Evolutionary conservation across 1,140 invertebrate species (phyloP).

Genomic region (Temnothorax nylanderi): DNA sequence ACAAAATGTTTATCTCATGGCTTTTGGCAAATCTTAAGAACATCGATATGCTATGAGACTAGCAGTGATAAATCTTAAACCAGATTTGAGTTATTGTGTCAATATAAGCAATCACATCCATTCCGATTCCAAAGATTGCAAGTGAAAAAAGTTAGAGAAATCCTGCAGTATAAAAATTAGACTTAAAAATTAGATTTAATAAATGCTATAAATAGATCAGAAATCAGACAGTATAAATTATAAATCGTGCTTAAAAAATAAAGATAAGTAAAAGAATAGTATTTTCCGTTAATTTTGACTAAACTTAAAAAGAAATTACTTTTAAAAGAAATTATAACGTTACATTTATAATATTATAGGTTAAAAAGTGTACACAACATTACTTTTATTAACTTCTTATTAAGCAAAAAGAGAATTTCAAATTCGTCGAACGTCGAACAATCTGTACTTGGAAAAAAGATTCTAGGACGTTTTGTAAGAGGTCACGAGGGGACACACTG

Average conservation of each 20-base stretch:
- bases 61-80: no score
- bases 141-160: no score
- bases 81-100: no score
- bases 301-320: not conserved
- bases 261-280: not conserved
- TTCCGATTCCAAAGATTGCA: no score
- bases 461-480: conserved; percentile 29
- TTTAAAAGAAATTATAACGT: not conserved
- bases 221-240: not conserved
- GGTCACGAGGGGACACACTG: conserved; percentile 36
- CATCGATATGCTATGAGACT: no score
- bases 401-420: not conserved
- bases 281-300: not conserved
- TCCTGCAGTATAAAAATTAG: no score
- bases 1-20: no score
- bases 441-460: conserved; percentile 40
- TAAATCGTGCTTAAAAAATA: not conserved
- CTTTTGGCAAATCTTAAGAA: no score
- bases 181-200: not conserved
- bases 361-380: not conserved
- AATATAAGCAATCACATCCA: no score
- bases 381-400: not conserved
- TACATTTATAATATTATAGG: not conserved
- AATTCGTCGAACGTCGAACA: conserved; percentile 1
- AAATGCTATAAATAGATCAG: not conserved